Conservation (phyloP, 2,888 invertebrate species). For the Agelastica alni region DNA sequence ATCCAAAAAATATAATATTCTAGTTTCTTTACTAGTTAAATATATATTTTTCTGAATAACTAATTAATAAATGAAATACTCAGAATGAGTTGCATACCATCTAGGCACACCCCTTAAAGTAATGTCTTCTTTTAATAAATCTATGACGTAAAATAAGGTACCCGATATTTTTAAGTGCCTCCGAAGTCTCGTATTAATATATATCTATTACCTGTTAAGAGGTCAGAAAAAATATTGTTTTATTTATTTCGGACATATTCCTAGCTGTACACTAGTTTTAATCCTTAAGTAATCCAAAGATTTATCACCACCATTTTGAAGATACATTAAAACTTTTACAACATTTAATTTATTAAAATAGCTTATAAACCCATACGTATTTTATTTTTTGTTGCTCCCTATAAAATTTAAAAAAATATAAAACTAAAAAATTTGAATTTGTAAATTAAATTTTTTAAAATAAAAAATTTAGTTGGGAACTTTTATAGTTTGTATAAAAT, state of each 20-base stretch:
- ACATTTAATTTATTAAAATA: no score
- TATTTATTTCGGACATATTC: neutral
- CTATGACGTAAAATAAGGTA: neutral
- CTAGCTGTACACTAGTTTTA: neutral
- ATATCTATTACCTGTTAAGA: neutral
- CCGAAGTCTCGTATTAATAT: no score
- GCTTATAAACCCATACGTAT: neutral
- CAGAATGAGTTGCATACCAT: neutral
- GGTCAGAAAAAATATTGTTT: neutral
- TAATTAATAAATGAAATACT: neutral
- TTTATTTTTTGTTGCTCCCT: neutral
- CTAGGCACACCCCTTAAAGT: neutral
- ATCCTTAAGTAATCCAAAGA: neutral
- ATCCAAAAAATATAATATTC: neutral
- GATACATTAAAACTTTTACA: no score
- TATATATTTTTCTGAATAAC: constrained; percentile 1
- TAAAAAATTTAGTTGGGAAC: neutral
- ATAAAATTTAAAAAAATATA: neutral
- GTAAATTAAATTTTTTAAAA: neutral
- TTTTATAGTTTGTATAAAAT: neutral
- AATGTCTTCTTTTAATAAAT: neutral
- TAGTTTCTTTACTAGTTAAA: neutral
- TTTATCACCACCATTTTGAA: no score
- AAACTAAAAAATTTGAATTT: neutral
- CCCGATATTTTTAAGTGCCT: no score